A percentile compares a stretch with the other conserved stretches of the same genome.
Evolutionary conservation across 2,888 invertebrate genomes (phyloP).

Genomic region (Sialis fuliginosa): DNA sequence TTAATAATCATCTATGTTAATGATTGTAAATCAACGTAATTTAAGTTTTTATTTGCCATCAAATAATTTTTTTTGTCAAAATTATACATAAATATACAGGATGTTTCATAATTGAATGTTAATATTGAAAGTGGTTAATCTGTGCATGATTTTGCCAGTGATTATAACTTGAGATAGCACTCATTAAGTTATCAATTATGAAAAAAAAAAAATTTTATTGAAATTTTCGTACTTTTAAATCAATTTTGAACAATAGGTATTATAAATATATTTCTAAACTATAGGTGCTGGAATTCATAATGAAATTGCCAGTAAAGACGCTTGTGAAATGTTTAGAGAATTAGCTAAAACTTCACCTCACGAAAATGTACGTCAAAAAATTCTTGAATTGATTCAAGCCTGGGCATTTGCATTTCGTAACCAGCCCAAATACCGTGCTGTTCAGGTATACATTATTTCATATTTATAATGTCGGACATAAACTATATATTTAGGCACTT

Average conservation of each 20-base stretch:
- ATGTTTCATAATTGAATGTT: no score
- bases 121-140: no score
- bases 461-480: background rate
- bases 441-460: constrained; percentile 41
- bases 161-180: background rate
- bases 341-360: constrained; percentile 68
- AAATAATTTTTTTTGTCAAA: background rate
- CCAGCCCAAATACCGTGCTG: constrained; percentile 69
- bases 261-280: no score
- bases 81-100: no score
- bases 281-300: constrained; percentile 65
- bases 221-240: no score
- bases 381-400: constrained; percentile 86
- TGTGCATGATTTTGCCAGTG: no score
- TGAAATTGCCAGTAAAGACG: constrained; percentile 78
- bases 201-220: no score
- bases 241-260: no score
- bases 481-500: no score
- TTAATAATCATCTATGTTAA: background rate
- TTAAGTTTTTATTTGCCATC: background rate
- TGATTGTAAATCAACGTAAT: background rate
- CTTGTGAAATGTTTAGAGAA: constrained; percentile 87
- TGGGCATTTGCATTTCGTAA: constrained; percentile 98
- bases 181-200: no score
- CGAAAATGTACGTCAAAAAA: constrained; percentile 66